phyloP scores from a whole-genome alignment of 2,888 invertebrate genomes.

The Andrena bucephala region DNA sequence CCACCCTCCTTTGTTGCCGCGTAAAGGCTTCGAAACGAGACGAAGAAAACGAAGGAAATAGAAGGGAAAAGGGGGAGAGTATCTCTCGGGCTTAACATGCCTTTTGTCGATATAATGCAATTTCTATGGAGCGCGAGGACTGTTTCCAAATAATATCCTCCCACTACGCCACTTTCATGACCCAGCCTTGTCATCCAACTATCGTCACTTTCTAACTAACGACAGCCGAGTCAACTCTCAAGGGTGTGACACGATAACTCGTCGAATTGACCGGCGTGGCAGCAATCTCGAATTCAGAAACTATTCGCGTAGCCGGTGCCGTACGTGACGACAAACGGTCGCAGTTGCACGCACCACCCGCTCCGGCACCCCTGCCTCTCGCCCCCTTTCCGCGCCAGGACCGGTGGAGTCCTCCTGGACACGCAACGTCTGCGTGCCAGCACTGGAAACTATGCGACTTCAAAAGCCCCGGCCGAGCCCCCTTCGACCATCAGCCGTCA shows the following conservation, averaged over 20 bases:
- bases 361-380: neutral
- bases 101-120: conserved; percentile 27
- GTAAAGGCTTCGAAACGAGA: neutral
- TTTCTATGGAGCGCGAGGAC: conserved; percentile 3
- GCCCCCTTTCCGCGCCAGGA: conserved; percentile 18
- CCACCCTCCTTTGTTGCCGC: conserved; percentile 11
- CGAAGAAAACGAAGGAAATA: neutral
- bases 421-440: conserved; percentile 82
- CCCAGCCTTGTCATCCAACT: neutral
- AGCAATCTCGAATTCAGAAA: conserved; percentile 72
- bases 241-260: neutral
- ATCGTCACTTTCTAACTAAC: neutral
- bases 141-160: conserved; percentile 44
- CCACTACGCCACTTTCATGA: neutral
- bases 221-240: conserved; percentile 2
- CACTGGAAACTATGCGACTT: conserved; percentile 80
- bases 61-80: neutral
- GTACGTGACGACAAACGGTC: conserved; percentile 63
- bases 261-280: conserved; percentile 12
- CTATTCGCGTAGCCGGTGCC: conserved; percentile 66
- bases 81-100: conserved; percentile 10
- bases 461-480: conserved; percentile 74
- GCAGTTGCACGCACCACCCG: conserved; percentile 38
- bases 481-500: conserved; percentile 50
- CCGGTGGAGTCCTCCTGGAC: conserved; percentile 70